Evolutionary conservation across 2,797 vertebrate species (phyloP), one percentile per base, ranked within the genome.

Genomic region (Meriones psammophilus): DNA sequence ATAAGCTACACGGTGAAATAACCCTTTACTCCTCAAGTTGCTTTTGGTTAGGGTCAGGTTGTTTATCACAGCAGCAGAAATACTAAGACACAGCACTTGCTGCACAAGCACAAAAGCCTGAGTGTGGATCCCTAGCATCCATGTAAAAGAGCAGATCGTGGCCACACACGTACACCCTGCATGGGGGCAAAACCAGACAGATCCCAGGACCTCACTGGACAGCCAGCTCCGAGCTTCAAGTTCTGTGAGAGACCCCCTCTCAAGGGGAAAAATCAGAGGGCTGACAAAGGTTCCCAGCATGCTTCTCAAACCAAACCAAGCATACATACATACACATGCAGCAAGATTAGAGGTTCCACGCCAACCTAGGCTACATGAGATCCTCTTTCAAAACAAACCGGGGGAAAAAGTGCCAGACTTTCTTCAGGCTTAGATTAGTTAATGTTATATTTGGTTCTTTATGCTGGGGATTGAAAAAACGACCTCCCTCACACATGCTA

Each of bases 371-470:
- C 15, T 66, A 46, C 42, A 62, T 66, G 22, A 85, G 28, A 50
- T 33, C 17, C 39, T 85, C 3, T 68, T 8, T 85, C 81, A 66
- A 46, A 84, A 64, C 10, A 39, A 84, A 46, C 46, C 36, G 50
- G 50, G 33, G 66, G 42, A 42, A 68, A 24, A 50, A 50, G 20
- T 66, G 20, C 4, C 93, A 60, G 64, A 71, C 39, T 86, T 89
- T 94, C 60, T 77, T 92, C 42, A 56, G 18, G 17, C 66, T 88
- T 68, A 76, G 77, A 91, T 83, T 94, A 93, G 28, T 83, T 54
- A 50, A 10, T 86, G 64, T 8, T 85, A 10, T 33, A 18, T 42
- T 28, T 81, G 22, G 30, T 30, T 83, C 15, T 68, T 85, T 22
- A 28, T n/a, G 30, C 42, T 87, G 3, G 33, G 39, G 68, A 56